Evolutionary conservation across 2,113 vertebrate species (phyloP), one percentile per base, ranked within the genome.

Genomic region (Podarcis raffonei): DNA sequence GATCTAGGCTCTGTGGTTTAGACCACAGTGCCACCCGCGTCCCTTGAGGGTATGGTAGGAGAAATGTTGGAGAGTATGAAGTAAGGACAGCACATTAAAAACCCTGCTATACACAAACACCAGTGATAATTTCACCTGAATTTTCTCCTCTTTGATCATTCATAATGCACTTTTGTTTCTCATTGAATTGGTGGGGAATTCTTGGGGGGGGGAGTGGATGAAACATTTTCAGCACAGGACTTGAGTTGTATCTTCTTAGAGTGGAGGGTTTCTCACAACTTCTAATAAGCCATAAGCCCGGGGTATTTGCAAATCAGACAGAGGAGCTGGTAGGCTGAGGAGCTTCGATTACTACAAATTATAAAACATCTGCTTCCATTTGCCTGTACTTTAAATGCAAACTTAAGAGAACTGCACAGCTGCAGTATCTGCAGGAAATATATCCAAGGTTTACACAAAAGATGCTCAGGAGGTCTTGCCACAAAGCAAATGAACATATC

Each of bases 231-330:
- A 53, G 48, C 11, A 53, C 9, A 53, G 48, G 9, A 53, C 48
- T 12, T 86, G 18, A 23, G 80, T 69, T 79, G 23, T 5, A 35
- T 25, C 66, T 35, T 37, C 30, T 80, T 53, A 3, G 2, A 71
- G 53, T 7, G 48, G 37, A 68, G n/a, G 16, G 15, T 25, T 35
- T 83, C 32, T 68, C 12, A 68, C 72, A 91, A 86, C 71, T 92
- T 93, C 79, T 92, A 23, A 94, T 23, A 91, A 91, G 48, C 27
- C 20, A 94, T 23, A 91, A 91, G 48, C 27, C 20, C 2, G 77
- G 23, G 3, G 87, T 27, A 79, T 66, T 57, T 69, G 23, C 83
- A 74, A 88, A 66, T 85, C 68, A 93, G 37, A 32, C 75, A 83
- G 48, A 53, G 48, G 85, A 94, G 85, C 27, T 3, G 1, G 18